Conservation (phyloP, 1,140 invertebrate species). For the Penaeus japonicus region DNA sequence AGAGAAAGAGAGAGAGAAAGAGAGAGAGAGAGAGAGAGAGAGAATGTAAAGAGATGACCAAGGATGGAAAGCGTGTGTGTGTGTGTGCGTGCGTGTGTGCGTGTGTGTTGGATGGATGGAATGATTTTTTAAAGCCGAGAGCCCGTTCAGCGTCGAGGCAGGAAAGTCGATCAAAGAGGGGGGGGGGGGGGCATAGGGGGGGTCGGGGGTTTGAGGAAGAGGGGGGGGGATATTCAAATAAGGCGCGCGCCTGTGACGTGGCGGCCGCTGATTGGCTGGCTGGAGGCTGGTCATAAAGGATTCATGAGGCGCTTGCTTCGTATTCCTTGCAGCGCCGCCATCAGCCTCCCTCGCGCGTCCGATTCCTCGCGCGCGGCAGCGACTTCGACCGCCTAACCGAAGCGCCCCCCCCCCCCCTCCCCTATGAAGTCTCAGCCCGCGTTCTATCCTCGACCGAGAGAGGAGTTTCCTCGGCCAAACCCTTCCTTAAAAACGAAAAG, state of each 20-base stretch:
- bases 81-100: neutral
- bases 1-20: too few species aligned
- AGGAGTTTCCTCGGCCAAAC: too few species aligned
- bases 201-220: too few species aligned
- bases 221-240: constrained; percentile 41
- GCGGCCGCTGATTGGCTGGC: constrained; percentile 31
- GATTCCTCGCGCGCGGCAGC: neutral
- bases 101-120: constrained; percentile 15
- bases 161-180: constrained; percentile 32
- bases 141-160: constrained; percentile 21
- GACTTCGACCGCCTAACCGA: neutral
- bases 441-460: too few species aligned
- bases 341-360: constrained; percentile 2
- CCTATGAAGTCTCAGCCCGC: neutral
- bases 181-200: too few species aligned
- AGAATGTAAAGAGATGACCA: too few species aligned
- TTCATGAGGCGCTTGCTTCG: constrained; percentile 45
- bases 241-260: constrained; percentile 45
- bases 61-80: neutral
- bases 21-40: too few species aligned
- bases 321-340: constrained; percentile 39
- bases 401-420: neutral
- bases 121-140: constrained; percentile 51
- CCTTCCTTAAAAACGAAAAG: too few species aligned
- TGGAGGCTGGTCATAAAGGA: constrained; percentile 38